Evolutionary conservation across 2,113 vertebrate species (phyloP), one percentile per base, ranked within the genome.

Genomic region (Phyllostomus discolor): DNA sequence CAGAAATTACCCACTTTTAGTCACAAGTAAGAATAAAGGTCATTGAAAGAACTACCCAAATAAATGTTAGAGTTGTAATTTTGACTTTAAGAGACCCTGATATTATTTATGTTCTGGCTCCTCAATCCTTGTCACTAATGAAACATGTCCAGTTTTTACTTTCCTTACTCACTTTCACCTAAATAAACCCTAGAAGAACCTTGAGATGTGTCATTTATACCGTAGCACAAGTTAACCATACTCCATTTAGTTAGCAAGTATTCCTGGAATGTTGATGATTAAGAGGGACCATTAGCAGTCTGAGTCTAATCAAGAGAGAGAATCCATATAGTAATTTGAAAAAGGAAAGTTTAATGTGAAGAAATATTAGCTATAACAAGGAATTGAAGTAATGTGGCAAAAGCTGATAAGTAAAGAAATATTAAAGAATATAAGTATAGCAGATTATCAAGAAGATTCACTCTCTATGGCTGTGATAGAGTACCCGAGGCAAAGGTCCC

Each of bases 21-120:
- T 91, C 35, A 87, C 0, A 90, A 92, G 31, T 80, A 70, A 83
- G 2, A 94, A 87, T 82, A 48, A 82, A n/a, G 10, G 0, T 9
- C 1, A 89, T 89, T 81, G 57, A 95, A 93, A 90, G 26, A 84
- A 81, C 28, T 54, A 54, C 14, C 12, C 62, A 69, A 73, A 31
- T 41, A 89, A 94, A 83, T 41, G 91, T 9, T 70, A 38, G 31
- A 64, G 90, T 46, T 80, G 12, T 31, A 11, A 84, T 80, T 90
- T 95, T 87, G 88, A 66, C 70, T 54, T 87, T 84, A 70, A 90
- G 12, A 76, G 22, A 24, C 8, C 0, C 4, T 87, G 20, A n/a
- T 43, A 33, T 22, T 20, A 59, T 43, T 76, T 52, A 48, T 38
- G 0, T 14, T 2, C 33, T 64, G 9, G 0, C 0, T 41, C 16